Conservation (phyloP, 2,797 vertebrate genomes). For the Carduelis carduelis region DNA sequence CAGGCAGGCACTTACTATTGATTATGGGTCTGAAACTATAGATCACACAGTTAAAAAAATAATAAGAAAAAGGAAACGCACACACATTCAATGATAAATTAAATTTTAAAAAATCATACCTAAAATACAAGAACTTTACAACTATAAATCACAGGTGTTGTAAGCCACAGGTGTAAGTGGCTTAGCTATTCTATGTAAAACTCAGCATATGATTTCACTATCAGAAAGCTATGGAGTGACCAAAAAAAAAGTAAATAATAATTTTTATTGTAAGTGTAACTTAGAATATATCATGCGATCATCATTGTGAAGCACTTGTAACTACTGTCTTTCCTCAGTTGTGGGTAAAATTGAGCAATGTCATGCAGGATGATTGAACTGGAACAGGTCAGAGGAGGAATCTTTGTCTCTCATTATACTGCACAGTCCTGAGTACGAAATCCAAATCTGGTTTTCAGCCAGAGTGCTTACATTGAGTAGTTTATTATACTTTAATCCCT, state of each 20-base stretch:
- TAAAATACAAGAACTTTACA: not conserved
- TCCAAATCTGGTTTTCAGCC: not conserved
- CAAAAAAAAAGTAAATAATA: not conserved
- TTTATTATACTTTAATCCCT: not conserved
- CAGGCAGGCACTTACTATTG: not conserved
- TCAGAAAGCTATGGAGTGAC: not conserved
- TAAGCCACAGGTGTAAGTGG: not conserved
- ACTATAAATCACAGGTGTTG: not conserved
- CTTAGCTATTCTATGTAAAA: not conserved
- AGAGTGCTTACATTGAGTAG: not conserved
- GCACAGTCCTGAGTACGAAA: not conserved
- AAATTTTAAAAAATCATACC: rapidly evolving
- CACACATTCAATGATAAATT: not conserved
- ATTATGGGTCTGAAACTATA: not conserved
- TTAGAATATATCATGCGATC: not conserved
- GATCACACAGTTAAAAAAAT: not conserved
- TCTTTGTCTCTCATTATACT: not conserved
- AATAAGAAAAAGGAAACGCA: not conserved
- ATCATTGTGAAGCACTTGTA: not conserved
- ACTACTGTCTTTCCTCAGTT: not conserved
- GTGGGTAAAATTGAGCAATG: not conserved
- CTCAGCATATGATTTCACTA: not conserved
- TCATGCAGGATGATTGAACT: not conserved
- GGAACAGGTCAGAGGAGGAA: not conserved
- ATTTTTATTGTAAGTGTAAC: not conserved